phyloP scores from a whole-genome alignment of 2,797 vertebrate genomes.

The Lithobates sylvaticus region DNA sequence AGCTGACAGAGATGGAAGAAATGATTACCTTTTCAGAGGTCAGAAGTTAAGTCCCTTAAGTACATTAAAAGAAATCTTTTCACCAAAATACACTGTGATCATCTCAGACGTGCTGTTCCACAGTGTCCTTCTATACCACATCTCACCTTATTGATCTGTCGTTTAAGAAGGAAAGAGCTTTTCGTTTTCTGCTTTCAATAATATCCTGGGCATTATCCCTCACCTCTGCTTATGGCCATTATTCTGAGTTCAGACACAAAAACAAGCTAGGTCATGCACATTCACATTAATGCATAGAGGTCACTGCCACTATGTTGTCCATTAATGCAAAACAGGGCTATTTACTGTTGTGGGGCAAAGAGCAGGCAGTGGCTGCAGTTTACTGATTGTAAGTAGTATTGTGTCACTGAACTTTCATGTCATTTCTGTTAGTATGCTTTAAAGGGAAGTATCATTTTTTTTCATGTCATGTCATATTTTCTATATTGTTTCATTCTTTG shows the following conservation, averaged over 20 bases:
- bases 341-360: not conserved
- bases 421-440: too few species aligned
- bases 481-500: too few species aligned
- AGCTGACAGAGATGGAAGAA: not conserved
- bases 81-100: not conserved
- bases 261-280: not conserved
- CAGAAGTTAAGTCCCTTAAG: conserved; percentile 9
- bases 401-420: too few species aligned
- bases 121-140: conserved; percentile 2
- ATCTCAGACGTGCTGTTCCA: not conserved
- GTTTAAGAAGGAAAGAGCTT: conserved; percentile 17
- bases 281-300: conserved; percentile 5
- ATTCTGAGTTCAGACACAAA: conserved; percentile 5
- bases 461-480: too few species aligned
- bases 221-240: not conserved
- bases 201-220: not conserved
- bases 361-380: not conserved
- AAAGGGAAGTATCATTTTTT: too few species aligned
- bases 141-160: conserved; percentile 32
- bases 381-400: not conserved
- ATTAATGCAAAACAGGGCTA: not conserved
- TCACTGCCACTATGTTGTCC: conserved; percentile 6
- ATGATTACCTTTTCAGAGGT: conserved; percentile 12
- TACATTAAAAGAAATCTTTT: conserved; percentile 23
- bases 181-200: not conserved